These are phyloP conservation scores for Sebastes umbrosus DNA, from an alignment of 2,797 vertebrate species.

Conservation along the genomic window DNA sequence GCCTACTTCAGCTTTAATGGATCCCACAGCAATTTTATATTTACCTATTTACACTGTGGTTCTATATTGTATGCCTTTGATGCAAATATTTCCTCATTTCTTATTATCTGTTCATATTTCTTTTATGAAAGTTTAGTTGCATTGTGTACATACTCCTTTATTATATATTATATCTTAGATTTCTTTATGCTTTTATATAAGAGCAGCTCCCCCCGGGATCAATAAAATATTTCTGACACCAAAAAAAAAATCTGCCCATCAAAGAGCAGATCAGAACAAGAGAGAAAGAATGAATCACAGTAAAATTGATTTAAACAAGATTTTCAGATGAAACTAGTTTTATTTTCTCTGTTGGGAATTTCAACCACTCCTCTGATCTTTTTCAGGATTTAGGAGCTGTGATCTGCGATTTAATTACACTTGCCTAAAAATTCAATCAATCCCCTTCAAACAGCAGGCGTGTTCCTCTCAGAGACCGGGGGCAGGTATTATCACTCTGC, in stretches of 20 bases:
- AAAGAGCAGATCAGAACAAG: conserved; percentile 3
- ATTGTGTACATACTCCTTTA: no score
- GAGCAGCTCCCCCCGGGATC: no score
- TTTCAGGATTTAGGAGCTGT: conserved; percentile 30
- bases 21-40: no score
- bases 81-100: no score
- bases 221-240: no score
- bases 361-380: conserved; percentile 20
- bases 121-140: no score
- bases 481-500: conserved; percentile 33
- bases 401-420: conserved; percentile 53
- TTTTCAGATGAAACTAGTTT: conserved; percentile 17
- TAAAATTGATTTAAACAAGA: not conserved
- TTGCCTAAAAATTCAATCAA: conserved; percentile 34
- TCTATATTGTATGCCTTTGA: no score
- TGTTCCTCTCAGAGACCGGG: conserved; percentile 10
- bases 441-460: conserved; percentile 38
- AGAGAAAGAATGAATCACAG: conserved; percentile 8
- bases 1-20: no score
- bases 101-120: no score
- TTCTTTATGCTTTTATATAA: no score
- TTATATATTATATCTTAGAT: no score
- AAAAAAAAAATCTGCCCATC: not conserved
- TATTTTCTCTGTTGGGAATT: conserved; percentile 18
- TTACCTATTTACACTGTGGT: no score